Conservation (phyloP, 1,140 invertebrate species). For the Stenopsyche tienmushanensis region DNA sequence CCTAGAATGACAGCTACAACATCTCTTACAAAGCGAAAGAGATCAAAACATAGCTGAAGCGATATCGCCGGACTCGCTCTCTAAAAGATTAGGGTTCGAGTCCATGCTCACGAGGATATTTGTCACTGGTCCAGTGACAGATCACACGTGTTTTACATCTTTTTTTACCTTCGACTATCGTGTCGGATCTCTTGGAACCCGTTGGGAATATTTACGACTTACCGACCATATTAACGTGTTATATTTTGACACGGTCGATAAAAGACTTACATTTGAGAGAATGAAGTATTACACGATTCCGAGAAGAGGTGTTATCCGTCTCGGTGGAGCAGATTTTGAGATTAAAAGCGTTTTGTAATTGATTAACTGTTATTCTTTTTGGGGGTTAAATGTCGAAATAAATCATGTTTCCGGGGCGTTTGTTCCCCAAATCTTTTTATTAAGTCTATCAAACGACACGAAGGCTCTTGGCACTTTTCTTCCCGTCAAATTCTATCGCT, state of each 20-base stretch:
- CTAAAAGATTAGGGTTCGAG: neutral
- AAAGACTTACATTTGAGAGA: neutral
- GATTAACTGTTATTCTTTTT: too few species aligned
- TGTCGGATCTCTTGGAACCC: slow-evolving; percentile 2
- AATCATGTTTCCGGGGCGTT: neutral
- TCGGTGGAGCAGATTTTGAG: too few species aligned
- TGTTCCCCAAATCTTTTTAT: slow-evolving; percentile 12
- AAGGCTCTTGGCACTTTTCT: slow-evolving; percentile 20
- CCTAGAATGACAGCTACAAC: slow-evolving; percentile 17
- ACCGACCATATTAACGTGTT: neutral
- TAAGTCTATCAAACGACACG: slow-evolving; percentile 7
- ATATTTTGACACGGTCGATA: neutral
- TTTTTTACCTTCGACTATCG: neutral
- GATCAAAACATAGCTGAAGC: slow-evolving; percentile 8
- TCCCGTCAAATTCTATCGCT: neutral
- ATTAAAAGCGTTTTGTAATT: too few species aligned
- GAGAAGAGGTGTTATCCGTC: neutral
- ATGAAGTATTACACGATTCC: slow-evolving; percentile 7
- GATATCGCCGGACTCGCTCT: slow-evolving; percentile 6
- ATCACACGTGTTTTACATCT: slow-evolving; percentile 12
- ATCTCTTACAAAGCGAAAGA: slow-evolving; percentile 17
- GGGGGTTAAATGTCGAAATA: too few species aligned
- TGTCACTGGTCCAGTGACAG: slow-evolving; percentile 24
- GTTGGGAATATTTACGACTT: slow-evolving; percentile 13
- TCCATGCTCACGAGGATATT: slow-evolving; percentile 11